A percentile compares a stretch with the other conserved stretches of the same genome.
phyloP scores from a whole-genome alignment of 2,113 vertebrate species.

The Hypanus sabinus region DNA sequence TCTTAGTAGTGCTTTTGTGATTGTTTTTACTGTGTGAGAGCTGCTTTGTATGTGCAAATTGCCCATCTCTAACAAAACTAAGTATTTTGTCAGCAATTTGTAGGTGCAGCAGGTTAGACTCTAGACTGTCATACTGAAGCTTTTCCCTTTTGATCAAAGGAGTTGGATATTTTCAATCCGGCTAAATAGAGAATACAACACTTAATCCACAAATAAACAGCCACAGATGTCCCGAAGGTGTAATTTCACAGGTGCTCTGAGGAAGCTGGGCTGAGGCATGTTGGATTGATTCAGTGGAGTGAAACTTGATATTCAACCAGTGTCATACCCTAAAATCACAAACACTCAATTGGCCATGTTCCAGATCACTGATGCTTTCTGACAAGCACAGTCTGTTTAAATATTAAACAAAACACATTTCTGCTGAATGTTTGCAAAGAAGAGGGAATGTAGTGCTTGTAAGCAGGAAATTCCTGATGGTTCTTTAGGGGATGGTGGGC shows the following conservation, averaged over 20 bases:
- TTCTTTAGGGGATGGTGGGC: not conserved
- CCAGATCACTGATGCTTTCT: not conserved
- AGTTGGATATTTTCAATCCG: not conserved
- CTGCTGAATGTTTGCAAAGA: constrained; percentile 15
- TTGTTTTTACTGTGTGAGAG: not conserved
- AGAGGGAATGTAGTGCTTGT: constrained; percentile 2
- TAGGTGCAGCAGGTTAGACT: not conserved
- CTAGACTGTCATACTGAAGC: not conserved
- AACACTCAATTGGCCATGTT: not conserved
- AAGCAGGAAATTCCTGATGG: not conserved
- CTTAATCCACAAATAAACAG: not conserved
- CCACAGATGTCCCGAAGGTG: not conserved
- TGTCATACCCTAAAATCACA: not conserved
- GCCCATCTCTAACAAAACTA: not conserved
- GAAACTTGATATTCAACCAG: not conserved
- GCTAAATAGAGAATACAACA: not conserved
- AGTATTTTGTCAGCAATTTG: not conserved
- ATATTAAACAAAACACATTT: not conserved
- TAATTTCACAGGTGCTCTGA: too few relatives aligned
- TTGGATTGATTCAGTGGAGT: not conserved
- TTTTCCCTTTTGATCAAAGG: not conserved
- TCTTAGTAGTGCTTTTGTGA: not conserved
- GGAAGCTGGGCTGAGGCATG: too few relatives aligned
- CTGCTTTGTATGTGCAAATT: not conserved
- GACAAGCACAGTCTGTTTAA: not conserved